A percentile compares a stretch with the other conserved stretches of the same genome.
Conservation (phyloP, 2,888 invertebrate genomes). For the Deroplatys truncata region DNA sequence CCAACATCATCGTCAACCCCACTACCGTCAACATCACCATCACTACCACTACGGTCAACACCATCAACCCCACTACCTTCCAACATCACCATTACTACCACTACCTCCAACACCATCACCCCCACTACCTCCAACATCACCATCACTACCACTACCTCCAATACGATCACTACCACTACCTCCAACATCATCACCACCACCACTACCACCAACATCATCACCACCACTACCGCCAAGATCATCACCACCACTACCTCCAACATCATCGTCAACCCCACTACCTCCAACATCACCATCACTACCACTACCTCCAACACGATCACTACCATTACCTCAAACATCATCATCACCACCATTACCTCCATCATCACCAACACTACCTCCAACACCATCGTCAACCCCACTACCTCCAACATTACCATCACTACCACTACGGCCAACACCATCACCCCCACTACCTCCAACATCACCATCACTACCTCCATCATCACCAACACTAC, state of each 20-base stretch:
- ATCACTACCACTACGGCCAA: not conserved
- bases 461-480: not conserved
- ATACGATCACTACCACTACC: too few relatives aligned
- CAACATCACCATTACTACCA: not conserved
- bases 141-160: not conserved
- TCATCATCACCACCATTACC: not conserved
- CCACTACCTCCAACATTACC: not conserved
- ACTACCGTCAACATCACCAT: not conserved
- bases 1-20: not conserved
- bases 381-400: too few relatives aligned
- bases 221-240: not conserved
- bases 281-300: not conserved
- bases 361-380: too few relatives aligned
- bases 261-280: not conserved
- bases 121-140: too few relatives aligned
- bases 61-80: too few relatives aligned
- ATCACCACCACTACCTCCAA: not conserved
- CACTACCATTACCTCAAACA: too few relatives aligned
- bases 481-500: too few relatives aligned
- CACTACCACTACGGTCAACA: too few relatives aligned
- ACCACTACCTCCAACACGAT: not conserved
- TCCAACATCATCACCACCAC: not conserved
- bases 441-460: not conserved
- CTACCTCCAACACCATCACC: too few relatives aligned
- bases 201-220: not conserved